Evolutionary conservation across 2,113 vertebrate genomes (phyloP).

Genomic region (Melanostigma gelatinosum): DNA sequence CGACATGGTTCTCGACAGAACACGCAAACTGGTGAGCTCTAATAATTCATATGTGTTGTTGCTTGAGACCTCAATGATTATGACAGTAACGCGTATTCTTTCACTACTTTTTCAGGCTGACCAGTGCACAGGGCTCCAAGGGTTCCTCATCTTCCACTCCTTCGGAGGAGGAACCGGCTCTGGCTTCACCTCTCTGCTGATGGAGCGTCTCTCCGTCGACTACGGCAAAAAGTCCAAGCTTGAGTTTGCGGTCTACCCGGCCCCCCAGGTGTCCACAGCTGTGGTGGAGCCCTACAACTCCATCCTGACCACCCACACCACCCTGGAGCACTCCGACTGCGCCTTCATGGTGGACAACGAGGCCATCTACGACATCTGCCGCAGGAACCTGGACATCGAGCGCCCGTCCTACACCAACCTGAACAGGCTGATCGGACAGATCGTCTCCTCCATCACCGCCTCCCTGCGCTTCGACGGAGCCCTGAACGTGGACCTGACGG

Average conservation of each 20-base stretch:
- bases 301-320: conserved; percentile 78
- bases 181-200: conserved; percentile 83
- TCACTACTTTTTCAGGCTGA: conserved; percentile 68
- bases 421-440: too few species aligned
- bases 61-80: background rate
- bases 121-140: conserved; percentile 83
- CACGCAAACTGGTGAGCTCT: conserved; percentile 72
- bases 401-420: too few species aligned
- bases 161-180: conserved; percentile 66
- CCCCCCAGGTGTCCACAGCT: conserved; percentile 83
- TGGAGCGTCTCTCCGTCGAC: conserved; percentile 84
- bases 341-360: too few species aligned
- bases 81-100: background rate
- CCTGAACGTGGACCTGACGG: conserved; percentile 68
- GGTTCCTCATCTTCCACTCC: conserved; percentile 79
- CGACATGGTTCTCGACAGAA: conserved; percentile 76
- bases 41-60: background rate
- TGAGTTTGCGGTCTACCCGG: conserved; percentile 77
- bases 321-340: too few species aligned
- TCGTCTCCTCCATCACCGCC: too few species aligned
- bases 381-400: too few species aligned
- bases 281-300: conserved; percentile 91
- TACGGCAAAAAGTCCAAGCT: conserved; percentile 72
- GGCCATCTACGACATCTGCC: too few species aligned
- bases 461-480: too few species aligned